Base-by-base conservation (phyloP, 2,797 vertebrate species). In the Pseudochromis fuscus region DNA sequence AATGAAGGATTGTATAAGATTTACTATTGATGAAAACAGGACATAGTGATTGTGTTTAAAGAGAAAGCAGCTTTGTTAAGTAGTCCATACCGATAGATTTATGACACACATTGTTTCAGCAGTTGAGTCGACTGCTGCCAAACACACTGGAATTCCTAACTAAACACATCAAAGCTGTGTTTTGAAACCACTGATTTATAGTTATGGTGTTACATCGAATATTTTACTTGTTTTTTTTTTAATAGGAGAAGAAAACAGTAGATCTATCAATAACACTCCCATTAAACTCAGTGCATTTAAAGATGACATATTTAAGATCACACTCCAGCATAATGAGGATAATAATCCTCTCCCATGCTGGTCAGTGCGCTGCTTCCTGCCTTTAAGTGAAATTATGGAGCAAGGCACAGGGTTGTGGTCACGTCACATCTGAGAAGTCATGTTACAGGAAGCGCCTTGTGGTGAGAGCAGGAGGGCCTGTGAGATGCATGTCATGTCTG, bases 371-470 rank as follows among this genome's bases (percentile, higher is more conserved):
- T 73, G 37, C 63, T 78, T 83, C 77, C 84, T 86, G 67, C 40
- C 51, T 65, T 30, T 46, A n/a, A 50, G 56, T 53, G 48, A 72
- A 89, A 87, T 79, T 55, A 77, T 27, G 56, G 72, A 81, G 63
- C 40, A 62, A 86, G 60, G 74, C 83, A 71, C 52, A 46, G 42
- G 66, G 63, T n/a, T 89, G 83, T 75, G 80, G 84, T 88, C 55
- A 51, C 44, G 55, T 72, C 78, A 72, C 79, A 73, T 88, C 77
- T 73, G 50, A 79, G 81, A 81, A 75, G 64, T 87, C 72, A 70
- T 86, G 90, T 88, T 87, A 87, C 79, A 90, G 92, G 87, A 91
- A 90, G 84, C 18, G 60, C 68, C 70, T 84, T 81, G 82, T 67
- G 90, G 83, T 75, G 46, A 75, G 62, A 37, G 57, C 56, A 81